Evolutionary conservation across 2,888 invertebrate species (phyloP).

Genomic region (Rhagonycha fulva): DNA sequence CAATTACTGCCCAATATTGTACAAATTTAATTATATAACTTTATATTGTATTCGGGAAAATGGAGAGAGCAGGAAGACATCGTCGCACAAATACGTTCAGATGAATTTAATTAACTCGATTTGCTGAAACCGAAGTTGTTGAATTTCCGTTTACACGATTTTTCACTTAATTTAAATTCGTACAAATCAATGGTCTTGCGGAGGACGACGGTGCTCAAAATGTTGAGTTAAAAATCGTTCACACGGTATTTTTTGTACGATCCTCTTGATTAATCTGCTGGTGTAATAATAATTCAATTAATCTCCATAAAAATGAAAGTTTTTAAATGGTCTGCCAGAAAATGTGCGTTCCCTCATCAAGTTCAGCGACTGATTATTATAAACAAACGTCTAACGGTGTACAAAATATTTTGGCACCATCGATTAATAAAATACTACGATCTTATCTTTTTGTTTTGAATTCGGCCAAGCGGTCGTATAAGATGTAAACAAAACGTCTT

Average conservation of each 20-base stretch:
- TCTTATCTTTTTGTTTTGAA: not conserved
- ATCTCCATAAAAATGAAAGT: not conserved
- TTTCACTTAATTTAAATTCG: not conserved
- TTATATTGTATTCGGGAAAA: not conserved
- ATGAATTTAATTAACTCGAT: not conserved
- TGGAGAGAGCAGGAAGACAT: not conserved
- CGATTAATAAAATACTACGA: not conserved
- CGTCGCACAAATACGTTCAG: not conserved
- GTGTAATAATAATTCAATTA: too few relatives aligned
- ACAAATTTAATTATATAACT: not conserved
- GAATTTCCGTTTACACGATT: not conserved
- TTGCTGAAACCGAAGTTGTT: too few relatives aligned
- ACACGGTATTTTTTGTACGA: too few relatives aligned
- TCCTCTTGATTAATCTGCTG: too few relatives aligned
- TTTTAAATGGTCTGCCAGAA: not conserved
- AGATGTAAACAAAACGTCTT: not conserved
- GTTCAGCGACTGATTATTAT: not conserved
- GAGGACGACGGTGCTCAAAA: not conserved
- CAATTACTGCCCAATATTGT: not conserved
- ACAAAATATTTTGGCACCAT: not conserved
- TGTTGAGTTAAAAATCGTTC: not conserved
- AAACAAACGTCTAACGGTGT: not conserved
- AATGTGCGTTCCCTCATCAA: not conserved
- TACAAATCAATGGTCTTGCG: too few relatives aligned
- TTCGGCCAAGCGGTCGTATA: not conserved